Conservation (phyloP, 2,797 vertebrate species). For the Botia almorhae region DNA sequence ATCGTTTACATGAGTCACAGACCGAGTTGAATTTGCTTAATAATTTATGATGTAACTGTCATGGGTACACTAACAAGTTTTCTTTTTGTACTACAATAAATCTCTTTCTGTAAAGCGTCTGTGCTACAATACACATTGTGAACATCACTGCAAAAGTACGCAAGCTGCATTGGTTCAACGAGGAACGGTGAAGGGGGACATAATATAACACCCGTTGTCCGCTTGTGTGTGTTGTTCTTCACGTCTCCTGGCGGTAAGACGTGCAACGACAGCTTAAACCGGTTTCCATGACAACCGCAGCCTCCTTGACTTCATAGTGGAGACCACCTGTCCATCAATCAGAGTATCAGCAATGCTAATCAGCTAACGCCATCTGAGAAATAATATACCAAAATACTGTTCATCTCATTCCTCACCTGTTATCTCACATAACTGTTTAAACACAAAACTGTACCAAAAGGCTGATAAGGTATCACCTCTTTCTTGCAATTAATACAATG, state of each 20-base stretch:
- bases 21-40: background rate
- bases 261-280: slow-evolving; percentile 20
- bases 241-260: background rate
- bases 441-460: no score
- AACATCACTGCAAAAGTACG: background rate
- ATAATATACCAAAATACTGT: no score
- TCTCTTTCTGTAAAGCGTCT: no score
- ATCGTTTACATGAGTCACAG: background rate
- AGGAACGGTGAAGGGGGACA: background rate
- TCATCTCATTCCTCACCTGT: no score
- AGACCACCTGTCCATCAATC: slow-evolving; percentile 39
- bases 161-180: no score
- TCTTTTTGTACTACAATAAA: no score
- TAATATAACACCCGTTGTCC: background rate
- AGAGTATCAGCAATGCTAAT: background rate
- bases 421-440: no score
- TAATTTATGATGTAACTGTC: background rate
- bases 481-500: no score
- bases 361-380: background rate
- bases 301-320: slow-evolving; percentile 28
- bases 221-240: slow-evolving; percentile 4
- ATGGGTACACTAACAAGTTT: background rate
- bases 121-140: no score
- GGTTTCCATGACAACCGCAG: slow-evolving; percentile 43
- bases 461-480: no score